These are phyloP conservation scores for Zaprionus tsacasi DNA, from an alignment of 1,140 invertebrate species.

Conservation along the genomic window DNA sequence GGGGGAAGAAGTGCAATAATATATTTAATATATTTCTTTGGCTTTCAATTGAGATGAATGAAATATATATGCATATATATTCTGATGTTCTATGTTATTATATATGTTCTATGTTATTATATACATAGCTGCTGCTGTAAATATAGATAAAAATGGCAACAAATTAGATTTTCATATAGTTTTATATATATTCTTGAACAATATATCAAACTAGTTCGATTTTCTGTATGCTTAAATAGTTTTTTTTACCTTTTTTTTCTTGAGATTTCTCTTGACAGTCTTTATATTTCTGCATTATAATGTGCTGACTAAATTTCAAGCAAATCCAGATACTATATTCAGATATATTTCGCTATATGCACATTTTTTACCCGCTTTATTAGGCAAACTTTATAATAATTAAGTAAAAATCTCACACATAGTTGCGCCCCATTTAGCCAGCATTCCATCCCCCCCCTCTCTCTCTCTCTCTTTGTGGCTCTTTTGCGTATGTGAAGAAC, in stretches of 20 bases:
- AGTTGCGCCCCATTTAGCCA: background rate
- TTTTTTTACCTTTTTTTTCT: too few relatives aligned
- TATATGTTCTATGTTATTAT: too few relatives aligned
- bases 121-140: too few relatives aligned
- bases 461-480: background rate
- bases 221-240: background rate
- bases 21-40: too few relatives aligned
- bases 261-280: too few relatives aligned
- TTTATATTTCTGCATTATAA: background rate
- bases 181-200: background rate
- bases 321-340: too few relatives aligned
- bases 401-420: background rate
- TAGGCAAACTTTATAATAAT: conserved; percentile 1
- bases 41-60: too few relatives aligned
- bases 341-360: too few relatives aligned
- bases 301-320: too few relatives aligned
- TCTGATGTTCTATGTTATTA: background rate
- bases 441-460: background rate
- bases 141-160: too few relatives aligned
- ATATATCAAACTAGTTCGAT: background rate
- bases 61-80: background rate
- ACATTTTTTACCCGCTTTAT: background rate
- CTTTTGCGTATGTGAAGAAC: background rate
- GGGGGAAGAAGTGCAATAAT: background rate
- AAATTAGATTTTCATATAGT: background rate